Conservation (phyloP, 2,888 invertebrate genomes). For the Urechis unicinctus region DNA sequence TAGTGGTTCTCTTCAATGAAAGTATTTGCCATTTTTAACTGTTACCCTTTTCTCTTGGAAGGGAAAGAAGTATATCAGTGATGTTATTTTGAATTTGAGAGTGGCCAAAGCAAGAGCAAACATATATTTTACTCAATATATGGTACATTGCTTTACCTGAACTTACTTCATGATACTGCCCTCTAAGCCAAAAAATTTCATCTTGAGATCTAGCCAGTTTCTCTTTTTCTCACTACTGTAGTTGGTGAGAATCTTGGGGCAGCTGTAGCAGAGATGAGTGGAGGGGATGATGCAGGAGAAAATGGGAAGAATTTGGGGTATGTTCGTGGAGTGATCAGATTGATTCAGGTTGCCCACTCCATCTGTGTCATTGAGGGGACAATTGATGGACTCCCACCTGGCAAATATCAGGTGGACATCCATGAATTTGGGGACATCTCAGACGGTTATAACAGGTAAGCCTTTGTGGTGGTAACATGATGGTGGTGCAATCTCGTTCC, state of each 20-base stretch:
- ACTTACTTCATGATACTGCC: too few species aligned
- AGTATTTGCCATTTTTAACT: too few species aligned
- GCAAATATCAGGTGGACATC: constrained; percentile 59
- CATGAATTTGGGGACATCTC: constrained; percentile 73
- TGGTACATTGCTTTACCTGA: too few species aligned
- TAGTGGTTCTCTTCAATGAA: too few species aligned
- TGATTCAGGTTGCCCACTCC: constrained; percentile 60
- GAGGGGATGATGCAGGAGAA: constrained; percentile 21
- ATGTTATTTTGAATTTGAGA: too few species aligned
- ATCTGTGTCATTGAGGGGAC: constrained; percentile 75
- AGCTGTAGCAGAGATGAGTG: constrained; percentile 67
- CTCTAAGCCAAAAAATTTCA: too few species aligned
- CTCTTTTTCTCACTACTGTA: background rate
- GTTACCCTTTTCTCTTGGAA: too few species aligned
- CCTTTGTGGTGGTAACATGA: background rate
- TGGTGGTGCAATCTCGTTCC: too few species aligned
- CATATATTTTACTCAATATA: too few species aligned
- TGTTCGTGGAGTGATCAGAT: constrained; percentile 70
- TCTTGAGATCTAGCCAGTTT: background rate
- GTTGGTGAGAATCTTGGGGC: constrained; percentile 45
- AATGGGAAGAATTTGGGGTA: background rate
- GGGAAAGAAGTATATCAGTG: too few species aligned
- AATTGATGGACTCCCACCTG: constrained; percentile 69
- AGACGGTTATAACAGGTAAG: constrained; percentile 57
- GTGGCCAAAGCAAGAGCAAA: too few species aligned